A percentile compares a stretch with the other conserved stretches of the same genome.
Evolutionary conservation across 2,888 invertebrate genomes (phyloP).

Genomic region (Chesias legatella): DNA sequence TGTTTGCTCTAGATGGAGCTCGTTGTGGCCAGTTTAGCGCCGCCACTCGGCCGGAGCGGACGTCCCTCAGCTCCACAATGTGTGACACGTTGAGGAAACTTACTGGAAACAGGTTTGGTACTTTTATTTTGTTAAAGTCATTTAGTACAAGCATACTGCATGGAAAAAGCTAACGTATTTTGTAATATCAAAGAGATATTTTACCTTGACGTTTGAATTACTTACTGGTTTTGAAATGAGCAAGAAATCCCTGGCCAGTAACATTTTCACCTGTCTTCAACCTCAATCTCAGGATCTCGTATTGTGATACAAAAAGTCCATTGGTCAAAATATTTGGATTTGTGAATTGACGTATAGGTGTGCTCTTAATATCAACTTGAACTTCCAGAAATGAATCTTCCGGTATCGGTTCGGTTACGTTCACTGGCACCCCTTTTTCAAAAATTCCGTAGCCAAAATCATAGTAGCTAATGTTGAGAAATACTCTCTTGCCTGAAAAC

Average conservation of each 20-base stretch:
- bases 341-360: slow-evolving; percentile 80
- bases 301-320: slow-evolving; percentile 83
- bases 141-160: no score
- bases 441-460: slow-evolving; percentile 75
- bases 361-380: slow-evolving; percentile 78
- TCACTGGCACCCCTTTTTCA: slow-evolving; percentile 59
- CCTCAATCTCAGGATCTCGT: slow-evolving; percentile 82
- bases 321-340: slow-evolving; percentile 80
- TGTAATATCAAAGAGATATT: no score
- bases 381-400: slow-evolving; percentile 76
- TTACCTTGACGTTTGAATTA: slow-evolving; percentile 5
- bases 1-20: slow-evolving; percentile 43
- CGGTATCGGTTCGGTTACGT: slow-evolving; percentile 46
- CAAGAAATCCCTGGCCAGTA: slow-evolving; percentile 84
- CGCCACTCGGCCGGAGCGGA: slow-evolving; percentile 45
- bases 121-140: not conserved
- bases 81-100: slow-evolving; percentile 57
- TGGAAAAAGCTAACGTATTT: no score
- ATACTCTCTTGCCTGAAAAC: slow-evolving; percentile 81
- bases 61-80: slow-evolving; percentile 44
- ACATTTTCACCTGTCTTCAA: slow-evolving; percentile 83
- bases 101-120: slow-evolving; percentile 41
- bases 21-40: slow-evolving; percentile 62
- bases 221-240: slow-evolving; percentile 83
- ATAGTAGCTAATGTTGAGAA: slow-evolving; percentile 84